Conservation (phyloP, 2,113 vertebrate genomes). For the Ivindomyrus marchei region DNA sequence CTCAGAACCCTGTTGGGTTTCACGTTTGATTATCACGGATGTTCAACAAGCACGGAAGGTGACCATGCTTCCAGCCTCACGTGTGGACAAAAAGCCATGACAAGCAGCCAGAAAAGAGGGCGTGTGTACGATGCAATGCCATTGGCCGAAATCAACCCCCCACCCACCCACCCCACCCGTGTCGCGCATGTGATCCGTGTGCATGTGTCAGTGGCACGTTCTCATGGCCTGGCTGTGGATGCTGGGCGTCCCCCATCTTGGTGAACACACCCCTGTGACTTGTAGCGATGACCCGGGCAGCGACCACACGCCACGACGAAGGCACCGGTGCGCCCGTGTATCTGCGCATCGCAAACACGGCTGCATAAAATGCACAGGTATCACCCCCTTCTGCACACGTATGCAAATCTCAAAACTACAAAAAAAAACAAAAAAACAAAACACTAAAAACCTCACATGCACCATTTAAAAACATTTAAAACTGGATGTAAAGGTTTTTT, state of each 20-base stretch:
- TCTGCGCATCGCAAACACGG: slow-evolving; percentile 14
- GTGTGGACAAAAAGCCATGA: slow-evolving; percentile 1
- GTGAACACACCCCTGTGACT: background rate
- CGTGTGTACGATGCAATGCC: too few relatives aligned
- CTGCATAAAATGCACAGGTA: slow-evolving; percentile 45
- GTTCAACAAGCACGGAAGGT: slow-evolving; percentile 4
- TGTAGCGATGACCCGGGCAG: background rate
- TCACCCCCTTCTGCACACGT: slow-evolving; percentile 17
- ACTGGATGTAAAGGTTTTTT: slow-evolving; percentile 26
- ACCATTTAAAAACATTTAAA: slow-evolving; percentile 46
- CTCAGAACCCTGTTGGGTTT: background rate
- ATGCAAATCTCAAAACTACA: slow-evolving; percentile 30
- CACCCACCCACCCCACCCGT: background rate
- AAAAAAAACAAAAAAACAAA: slow-evolving; percentile 23
- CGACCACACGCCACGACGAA: background rate
- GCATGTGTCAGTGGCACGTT: background rate
- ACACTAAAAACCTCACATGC: slow-evolving; percentile 46
- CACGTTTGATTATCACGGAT: background rate
- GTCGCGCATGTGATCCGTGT: background rate
- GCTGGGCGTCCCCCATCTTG: too few relatives aligned
- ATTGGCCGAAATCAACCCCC: too few relatives aligned
- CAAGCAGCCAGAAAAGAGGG: background rate
- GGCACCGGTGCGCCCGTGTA: background rate
- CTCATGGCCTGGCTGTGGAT: background rate
- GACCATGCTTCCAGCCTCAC: slow-evolving; percentile 8